Evolutionary conservation across 2,888 invertebrate genomes (phyloP), one percentile per base, ranked within the genome.

Genomic region (Metallyticus violacea): DNA sequence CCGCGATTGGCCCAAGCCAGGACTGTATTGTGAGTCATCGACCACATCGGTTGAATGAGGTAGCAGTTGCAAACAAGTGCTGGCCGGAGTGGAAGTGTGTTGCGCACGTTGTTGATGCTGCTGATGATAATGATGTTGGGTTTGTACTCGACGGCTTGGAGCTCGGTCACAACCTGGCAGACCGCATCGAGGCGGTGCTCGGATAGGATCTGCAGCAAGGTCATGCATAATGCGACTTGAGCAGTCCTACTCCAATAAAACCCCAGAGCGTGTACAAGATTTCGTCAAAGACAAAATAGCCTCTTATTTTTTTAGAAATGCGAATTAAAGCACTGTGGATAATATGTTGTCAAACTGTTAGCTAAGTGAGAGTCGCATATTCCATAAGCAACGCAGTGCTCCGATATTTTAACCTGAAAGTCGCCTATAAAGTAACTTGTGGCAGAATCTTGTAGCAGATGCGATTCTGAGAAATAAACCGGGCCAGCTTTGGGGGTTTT

Each of bases 141-240:
- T n/a, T 28, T 82, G 62, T 22, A 77, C 77, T 77, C 77, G 7
- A 28, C 27, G 6, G 83, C 29, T n/a, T 77, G 83, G 28, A 29
- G 25, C 76, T 83, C 28, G 25, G 76, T 15, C 27, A 77, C 26
- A 26, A 7, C 27, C 83, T 77, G 26, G 77, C 83, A 77, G 83
- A 83, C 83, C 77, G 83, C 83, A 77, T 77, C 83, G 26, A 83
- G 83, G 83, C 83, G 76, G 77, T 83, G 77, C 29, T 30, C 77
- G 27, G 26, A 83, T 15, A 62, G 15, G 15, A 62, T 62, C 40
- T 40, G 4, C 4, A 62, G 40, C 4, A 62, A 15, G 40, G 1
- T 40, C 40, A 40, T 40, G 1, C 40, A 62, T 62, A 62, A 62
- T 62, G 40, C 40, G 40, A 15, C 15, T 62, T 15, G 30, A 40